These are phyloP conservation scores for Megaustenia siamemsis DNA, from an alignment of 2,888 invertebrate genomes.

Conservation along the genomic window DNA sequence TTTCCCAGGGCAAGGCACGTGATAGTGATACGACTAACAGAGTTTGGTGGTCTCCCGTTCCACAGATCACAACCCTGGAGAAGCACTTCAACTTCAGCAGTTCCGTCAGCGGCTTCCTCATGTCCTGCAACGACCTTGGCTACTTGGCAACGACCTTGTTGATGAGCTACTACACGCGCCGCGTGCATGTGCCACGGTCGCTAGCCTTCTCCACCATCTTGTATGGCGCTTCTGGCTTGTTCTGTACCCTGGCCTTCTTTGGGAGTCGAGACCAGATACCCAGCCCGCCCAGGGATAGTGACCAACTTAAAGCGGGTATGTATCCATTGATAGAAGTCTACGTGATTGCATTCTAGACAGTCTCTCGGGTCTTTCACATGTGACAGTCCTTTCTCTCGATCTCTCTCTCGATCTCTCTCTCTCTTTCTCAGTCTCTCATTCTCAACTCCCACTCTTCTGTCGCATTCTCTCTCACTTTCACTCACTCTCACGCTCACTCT, in stretches of 20 bases:
- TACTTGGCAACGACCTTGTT: conserved; percentile 64
- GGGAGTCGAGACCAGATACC: conserved; percentile 46
- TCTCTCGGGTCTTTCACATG: too few relatives aligned
- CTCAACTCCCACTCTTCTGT: too few relatives aligned
- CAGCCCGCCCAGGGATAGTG: conserved; percentile 4
- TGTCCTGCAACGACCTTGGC: conserved; percentile 75
- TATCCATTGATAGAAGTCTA: too few relatives aligned
- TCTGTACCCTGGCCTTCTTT: conserved; percentile 68
- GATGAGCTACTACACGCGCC: conserved; percentile 62
- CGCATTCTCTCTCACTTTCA: too few relatives aligned
- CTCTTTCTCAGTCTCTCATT: too few relatives aligned
- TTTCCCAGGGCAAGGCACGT: too few relatives aligned
- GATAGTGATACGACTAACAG: too few relatives aligned
- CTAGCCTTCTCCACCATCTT: conserved; percentile 62
- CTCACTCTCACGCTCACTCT: too few relatives aligned
- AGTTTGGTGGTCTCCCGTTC: too few relatives aligned
- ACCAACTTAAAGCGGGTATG: not conserved
- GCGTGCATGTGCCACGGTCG: conserved; percentile 64
- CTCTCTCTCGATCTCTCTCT: too few relatives aligned
- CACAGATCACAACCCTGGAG: conserved; percentile 72
- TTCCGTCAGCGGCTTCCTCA: conserved; percentile 69
- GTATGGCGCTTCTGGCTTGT: conserved; percentile 65
- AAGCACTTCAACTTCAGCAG: conserved; percentile 72
- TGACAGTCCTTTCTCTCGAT: too few relatives aligned
- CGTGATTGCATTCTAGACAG: too few relatives aligned